Conservation (phyloP, 2,113 vertebrate genomes). For the Channa maculata region DNA sequence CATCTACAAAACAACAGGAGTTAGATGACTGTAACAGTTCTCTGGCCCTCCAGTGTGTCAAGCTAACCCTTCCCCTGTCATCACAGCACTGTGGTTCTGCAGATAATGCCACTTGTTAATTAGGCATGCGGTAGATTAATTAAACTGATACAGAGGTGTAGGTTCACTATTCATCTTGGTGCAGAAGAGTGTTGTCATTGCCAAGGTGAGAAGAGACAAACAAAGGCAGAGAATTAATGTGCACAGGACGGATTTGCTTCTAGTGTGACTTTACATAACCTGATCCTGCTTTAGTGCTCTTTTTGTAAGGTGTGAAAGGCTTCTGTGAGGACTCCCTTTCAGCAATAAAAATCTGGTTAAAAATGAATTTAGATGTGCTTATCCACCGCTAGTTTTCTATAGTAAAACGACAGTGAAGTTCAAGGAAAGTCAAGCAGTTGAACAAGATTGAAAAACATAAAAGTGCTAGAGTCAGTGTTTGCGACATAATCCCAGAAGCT, state of each 20-base stretch:
- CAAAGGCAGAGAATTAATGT: conserved; percentile 50
- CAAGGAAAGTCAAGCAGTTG: conserved; percentile 18
- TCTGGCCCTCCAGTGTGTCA: conserved; percentile 54
- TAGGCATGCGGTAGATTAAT: conserved; percentile 80
- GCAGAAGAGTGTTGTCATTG: conserved; percentile 44
- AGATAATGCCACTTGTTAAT: conserved; percentile 76
- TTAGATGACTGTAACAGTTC: conserved; percentile 57
- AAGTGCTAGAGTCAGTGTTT: conserved; percentile 42
- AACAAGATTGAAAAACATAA: conserved; percentile 19
- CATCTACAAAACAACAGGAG: conserved; percentile 23
- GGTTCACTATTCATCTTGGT: conserved; percentile 44
- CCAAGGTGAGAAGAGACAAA: conserved; percentile 71
- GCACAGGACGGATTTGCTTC: conserved; percentile 28
- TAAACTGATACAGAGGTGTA: conserved; percentile 68
- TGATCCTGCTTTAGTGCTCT: conserved; percentile 6
- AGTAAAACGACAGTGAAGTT: conserved; percentile 6
- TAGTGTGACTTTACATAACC: conserved; percentile 21
- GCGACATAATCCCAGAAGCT: conserved; percentile 58
- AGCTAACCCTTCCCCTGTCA: conserved; percentile 38
- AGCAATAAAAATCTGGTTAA: conserved; percentile 24
- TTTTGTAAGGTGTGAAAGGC: conserved; percentile 1
- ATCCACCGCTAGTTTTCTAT: not conserved
- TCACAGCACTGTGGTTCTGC: conserved; percentile 28
- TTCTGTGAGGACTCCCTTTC: not conserved
- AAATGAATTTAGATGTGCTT: conserved; percentile 5